Percentiles rank a stretch among this genome's conserved stretches.
phyloP scores from a whole-genome alignment of 2,797 vertebrate genomes.

The Myripristis murdjan region DNA sequence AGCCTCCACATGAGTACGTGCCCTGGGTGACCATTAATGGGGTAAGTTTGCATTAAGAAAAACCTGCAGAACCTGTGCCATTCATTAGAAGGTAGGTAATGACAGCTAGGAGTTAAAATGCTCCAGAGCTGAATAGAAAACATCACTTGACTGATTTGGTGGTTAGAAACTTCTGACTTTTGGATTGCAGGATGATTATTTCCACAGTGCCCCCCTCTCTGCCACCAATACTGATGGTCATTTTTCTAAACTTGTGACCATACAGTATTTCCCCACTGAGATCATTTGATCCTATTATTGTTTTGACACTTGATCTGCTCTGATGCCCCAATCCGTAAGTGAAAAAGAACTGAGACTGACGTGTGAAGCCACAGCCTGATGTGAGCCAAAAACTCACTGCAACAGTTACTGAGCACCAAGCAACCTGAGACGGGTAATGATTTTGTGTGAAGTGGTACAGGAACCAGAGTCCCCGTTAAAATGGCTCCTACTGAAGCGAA shows the following conservation, averaged over 20 bases:
- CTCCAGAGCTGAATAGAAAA: neutral
- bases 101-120: neutral
- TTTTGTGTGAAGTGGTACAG: too few relatives aligned
- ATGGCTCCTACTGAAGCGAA: too few relatives aligned
- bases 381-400: neutral
- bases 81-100: neutral
- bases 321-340: conserved; percentile 5
- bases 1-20: conserved; percentile 89
- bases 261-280: neutral
- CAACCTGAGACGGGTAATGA: neutral
- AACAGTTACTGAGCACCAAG: neutral
- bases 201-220: neutral
- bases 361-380: neutral
- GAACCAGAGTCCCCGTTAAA: too few relatives aligned
- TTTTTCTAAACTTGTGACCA: neutral
- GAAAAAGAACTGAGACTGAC: conserved; percentile 10
- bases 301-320: conserved; percentile 19
- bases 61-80: neutral
- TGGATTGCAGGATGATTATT: neutral
- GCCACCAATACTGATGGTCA: neutral
- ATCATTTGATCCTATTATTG: neutral
- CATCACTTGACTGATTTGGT: neutral
- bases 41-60: conserved; percentile 77
- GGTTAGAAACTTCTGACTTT: too few relatives aligned
- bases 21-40: conserved; percentile 94